Base-by-base conservation (phyloP, 2,797 vertebrate species). In the Hydrolagus colliei region DNA sequence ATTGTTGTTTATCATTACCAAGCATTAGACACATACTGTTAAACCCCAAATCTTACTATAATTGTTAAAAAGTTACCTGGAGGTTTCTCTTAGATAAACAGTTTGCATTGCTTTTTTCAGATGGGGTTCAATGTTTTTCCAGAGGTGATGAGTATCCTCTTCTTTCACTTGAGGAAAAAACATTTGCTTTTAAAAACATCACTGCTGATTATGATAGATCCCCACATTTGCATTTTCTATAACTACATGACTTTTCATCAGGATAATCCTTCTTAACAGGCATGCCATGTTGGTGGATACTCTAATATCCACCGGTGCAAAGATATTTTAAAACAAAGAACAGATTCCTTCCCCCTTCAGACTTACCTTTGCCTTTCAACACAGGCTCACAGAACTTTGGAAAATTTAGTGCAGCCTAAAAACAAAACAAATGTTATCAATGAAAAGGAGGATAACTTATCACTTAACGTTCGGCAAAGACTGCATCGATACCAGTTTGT, bases 91-190 rank as follows among this genome's bases (percentile, higher is more conserved):
- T 10, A 99, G 95, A 91, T 99, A 99, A 90, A 99, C 97, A 0
- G 97, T 98, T 91, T 97, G 96, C 97, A 99, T 98, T 88, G 98
- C 98, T 89, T 94, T 97, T 89, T 99, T 99, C 93, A 99, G 88
- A 90, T 99, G 97, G 87, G 98, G 96, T 90, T 99, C 98, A n/a
- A 99, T 96, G 88, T 98, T 98, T 86, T 94, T 96, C 96, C 97
- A 99, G 74, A 99, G 94, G 88, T 96, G 97, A 89, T 97, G 97
- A 9, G 96, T 95, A 90, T 99, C 97, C 0, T 93, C 95, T 88
- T 98, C 97, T 88, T 93, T 97, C 80, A 94, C 97, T 99, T 89
- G 74, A 73, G 52, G 71, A 87, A 86, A 0, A 87, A 86, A 79
- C 10, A 41, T 67, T 16, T 62, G 61, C 9, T 27, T 67, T 82